A percentile compares a stretch with the other conserved stretches of the same genome.
Conservation (phyloP, 1,140 invertebrate genomes). For the Drosophila teissieri region DNA sequence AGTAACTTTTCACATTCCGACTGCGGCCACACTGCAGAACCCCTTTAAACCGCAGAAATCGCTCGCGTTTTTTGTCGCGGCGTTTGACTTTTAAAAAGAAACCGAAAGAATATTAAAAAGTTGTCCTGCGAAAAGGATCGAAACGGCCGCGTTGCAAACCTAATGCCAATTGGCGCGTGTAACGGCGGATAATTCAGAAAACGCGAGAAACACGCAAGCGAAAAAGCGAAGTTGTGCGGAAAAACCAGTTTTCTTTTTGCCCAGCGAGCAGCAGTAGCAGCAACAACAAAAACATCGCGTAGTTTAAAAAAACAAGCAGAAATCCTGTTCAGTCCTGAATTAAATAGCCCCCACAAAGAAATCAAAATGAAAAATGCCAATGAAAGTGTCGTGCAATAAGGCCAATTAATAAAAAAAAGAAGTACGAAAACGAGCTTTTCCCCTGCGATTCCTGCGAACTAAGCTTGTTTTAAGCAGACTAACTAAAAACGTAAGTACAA, state of each 20-base stretch:
- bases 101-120: neutral
- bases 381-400: constrained; percentile 70
- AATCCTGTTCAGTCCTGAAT: constrained; percentile 15
- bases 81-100: neutral
- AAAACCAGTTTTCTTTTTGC: constrained; percentile 72
- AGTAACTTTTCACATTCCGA: neutral
- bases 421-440: constrained; percentile 33
- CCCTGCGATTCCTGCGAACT: constrained; percentile 51
- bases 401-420: constrained; percentile 48
- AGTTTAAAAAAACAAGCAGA: constrained; percentile 19
- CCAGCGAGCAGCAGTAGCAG: constrained; percentile 36
- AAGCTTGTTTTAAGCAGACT: constrained; percentile 18
- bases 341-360: constrained; percentile 20
- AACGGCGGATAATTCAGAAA: neutral
- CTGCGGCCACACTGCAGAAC: neutral
- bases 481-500: constrained; percentile 60
- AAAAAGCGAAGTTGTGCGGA: constrained; percentile 22
- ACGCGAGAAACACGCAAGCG: neutral
- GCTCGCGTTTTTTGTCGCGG: constrained; percentile 1
- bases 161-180: neutral
- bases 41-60: neutral
- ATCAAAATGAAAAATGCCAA: constrained; percentile 53
- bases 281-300: neutral
- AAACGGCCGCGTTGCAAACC: neutral
- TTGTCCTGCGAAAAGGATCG: neutral